Base-by-base conservation (phyloP, 2,797 vertebrate genomes). In the Gephyroberyx darwinii region DNA sequence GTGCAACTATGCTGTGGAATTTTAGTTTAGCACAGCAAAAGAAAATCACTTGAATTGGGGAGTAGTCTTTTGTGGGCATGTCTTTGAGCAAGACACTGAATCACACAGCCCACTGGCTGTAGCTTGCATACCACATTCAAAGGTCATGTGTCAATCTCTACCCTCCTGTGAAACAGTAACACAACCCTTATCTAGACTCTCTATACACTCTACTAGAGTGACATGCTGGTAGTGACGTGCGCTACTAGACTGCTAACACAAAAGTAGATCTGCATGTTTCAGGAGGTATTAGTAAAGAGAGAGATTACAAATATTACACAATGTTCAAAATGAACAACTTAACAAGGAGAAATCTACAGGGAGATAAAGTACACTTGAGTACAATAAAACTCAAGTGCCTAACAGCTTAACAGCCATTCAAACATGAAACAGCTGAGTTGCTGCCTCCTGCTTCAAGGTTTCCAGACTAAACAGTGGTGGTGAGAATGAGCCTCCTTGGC, bases 381-480 rank as follows among this genome's bases (percentile, higher is more conserved):
- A 30, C 13, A 31, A 12, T 10, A 14, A 30, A 8, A 45, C 19
- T 10, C 13, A 45, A 76, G 47, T 47, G 58, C 74, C 63, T 71
- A 63, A 65, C 61, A 75, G 57, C 67, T 84, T 69, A 80, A 52
- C 33, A 65, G 64, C 52, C 69, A 72, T 64, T 82, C 73, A 70
- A 58, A 75, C 51, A 51, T 45, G 43, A 77, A 60, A 51, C 66
- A 55, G n/a, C 79, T 69, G 54, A 62, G 74, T 59, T 61, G n/a
- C 77, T 78, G 77, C 77, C 64, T 82, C 65, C 74, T 68, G 55
- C 74, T 80, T 82, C 65, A 84, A 80, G 76, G 76, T 79, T 85
- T 84, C 75, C 74, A 85, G 77, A 88, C 84, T 84, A 84, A 84
- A 86, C 82, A 86, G 22, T 76, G 56, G 53, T 37, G 71, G 70